Evolutionary conservation across 2,888 invertebrate genomes (phyloP).

Genomic region (Drosophila rellima): DNA sequence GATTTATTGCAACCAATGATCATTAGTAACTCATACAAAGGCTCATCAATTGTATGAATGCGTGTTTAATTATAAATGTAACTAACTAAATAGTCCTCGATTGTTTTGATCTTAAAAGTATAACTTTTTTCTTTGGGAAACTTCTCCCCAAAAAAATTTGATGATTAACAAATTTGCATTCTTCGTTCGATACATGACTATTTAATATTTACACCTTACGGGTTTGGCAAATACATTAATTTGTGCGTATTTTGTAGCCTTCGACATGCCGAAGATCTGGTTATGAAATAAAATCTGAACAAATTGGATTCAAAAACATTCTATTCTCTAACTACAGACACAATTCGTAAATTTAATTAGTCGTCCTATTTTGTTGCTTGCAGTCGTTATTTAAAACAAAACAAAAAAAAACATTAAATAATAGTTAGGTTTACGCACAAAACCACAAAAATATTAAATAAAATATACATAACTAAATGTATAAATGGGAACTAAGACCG

Average conservation of each 20-base stretch:
- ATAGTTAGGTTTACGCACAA: conserved; percentile 21
- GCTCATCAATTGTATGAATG: conserved; percentile 55
- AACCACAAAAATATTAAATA: conserved; percentile 37
- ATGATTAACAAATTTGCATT: conserved; percentile 14
- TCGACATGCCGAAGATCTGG: conserved; percentile 28
- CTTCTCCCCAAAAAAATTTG: neutral
- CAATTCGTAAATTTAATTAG: conserved; percentile 27
- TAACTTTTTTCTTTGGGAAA: conserved; percentile 13
- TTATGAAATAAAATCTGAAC: conserved; percentile 1
- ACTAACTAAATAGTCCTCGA: conserved; percentile 35
- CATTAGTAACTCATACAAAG: conserved; percentile 50
- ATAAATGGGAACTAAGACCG: conserved; percentile 6
- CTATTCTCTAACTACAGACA: conserved; percentile 5
- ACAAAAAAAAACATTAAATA: conserved; percentile 8
- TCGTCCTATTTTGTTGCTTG: conserved; percentile 17
- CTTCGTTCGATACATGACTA: conserved; percentile 13
- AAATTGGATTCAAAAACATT: conserved; percentile 10
- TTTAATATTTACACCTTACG: conserved; percentile 46
- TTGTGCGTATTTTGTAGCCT: conserved; percentile 19
- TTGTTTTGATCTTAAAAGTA: conserved; percentile 34
- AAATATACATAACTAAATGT: conserved; percentile 10
- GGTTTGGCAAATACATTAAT: conserved; percentile 17
- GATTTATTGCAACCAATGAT: conserved; percentile 74
- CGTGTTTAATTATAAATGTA: conserved; percentile 55
- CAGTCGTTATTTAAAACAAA: conserved; percentile 30